These are phyloP conservation scores for Bettongia penicillata DNA, from an alignment of 2,113 vertebrate species.

Conservation along the genomic window DNA sequence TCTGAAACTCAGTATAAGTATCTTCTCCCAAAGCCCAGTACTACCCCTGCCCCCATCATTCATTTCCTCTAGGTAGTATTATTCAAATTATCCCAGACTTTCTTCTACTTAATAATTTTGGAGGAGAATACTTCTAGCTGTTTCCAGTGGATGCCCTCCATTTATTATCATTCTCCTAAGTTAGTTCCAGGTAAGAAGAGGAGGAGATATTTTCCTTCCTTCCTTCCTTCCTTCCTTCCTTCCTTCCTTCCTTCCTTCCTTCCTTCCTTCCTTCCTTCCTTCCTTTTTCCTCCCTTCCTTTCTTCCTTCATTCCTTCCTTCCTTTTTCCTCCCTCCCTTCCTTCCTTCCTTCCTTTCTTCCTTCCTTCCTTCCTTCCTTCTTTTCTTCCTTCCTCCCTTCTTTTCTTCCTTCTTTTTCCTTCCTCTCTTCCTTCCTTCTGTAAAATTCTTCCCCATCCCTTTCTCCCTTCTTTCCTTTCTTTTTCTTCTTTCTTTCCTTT, in stretches of 20 bases:
- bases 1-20: not conserved
- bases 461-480: too few relatives aligned
- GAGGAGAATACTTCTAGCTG: not conserved
- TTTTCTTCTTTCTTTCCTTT: too few relatives aligned
- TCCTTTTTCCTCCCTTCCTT: too few relatives aligned
- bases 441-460: not conserved
- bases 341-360: too few relatives aligned
- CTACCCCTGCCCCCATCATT: not conserved
- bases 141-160: not conserved
- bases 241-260: not conserved
- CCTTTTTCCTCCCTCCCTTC: too few relatives aligned
- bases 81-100: not conserved
- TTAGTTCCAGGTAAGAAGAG: not conserved
- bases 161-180: not conserved
- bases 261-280: not conserved
- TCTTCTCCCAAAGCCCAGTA: not conserved
- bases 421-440: not conserved
- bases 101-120: not conserved
- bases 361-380: not conserved
- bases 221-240: not conserved
- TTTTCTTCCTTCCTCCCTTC: accelerated
- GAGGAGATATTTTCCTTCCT: not conserved
- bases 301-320: too few relatives aligned
- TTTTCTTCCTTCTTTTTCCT: not conserved
- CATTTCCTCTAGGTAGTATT: not conserved